Evolutionary conservation across 92 coral and sea anemone genomes (phyloP).

Genomic region (Porites evermanni): DNA sequence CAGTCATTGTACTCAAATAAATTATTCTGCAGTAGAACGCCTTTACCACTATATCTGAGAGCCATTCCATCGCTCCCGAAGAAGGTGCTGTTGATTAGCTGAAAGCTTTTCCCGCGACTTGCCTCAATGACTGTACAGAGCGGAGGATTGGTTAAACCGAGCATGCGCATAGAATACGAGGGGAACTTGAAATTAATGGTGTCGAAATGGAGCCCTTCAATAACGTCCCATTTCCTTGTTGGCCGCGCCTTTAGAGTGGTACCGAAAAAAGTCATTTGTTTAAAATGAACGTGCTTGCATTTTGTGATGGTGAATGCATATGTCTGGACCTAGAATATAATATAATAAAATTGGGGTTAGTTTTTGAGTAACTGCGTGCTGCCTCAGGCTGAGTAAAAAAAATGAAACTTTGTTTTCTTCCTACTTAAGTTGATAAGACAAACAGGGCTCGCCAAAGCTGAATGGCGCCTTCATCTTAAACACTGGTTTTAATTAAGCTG

Average conservation of each 20-base stretch:
- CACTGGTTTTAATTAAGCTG: too few relatives aligned
- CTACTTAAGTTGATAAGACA: too few relatives aligned
- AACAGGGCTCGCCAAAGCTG: too few relatives aligned
- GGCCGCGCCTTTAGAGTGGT: slow-evolving; percentile 67
- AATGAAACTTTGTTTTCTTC: too few relatives aligned
- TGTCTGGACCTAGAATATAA: slow-evolving; percentile 48
- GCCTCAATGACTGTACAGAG: slow-evolving; percentile 66
- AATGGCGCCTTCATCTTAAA: too few relatives aligned
- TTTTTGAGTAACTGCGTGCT: too few relatives aligned
- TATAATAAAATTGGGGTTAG: too few relatives aligned
- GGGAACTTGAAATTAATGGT: slow-evolving; percentile 74
- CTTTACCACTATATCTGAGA: slow-evolving; percentile 66
- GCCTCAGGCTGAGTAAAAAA: too few relatives aligned
- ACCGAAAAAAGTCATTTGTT: slow-evolving; percentile 71
- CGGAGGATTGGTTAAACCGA: slow-evolving; percentile 63
- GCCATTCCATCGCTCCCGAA: slow-evolving; percentile 83
- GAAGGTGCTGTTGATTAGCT: slow-evolving; percentile 63
- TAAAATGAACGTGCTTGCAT: slow-evolving; percentile 59
- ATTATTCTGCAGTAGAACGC: slow-evolving; percentile 71
- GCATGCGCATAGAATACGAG: slow-evolving; percentile 83
- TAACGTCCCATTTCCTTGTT: slow-evolving; percentile 26
- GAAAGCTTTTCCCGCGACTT: slow-evolving; percentile 41
- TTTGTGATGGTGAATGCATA: slow-evolving; percentile 72
- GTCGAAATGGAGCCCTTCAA: slow-evolving; percentile 60
- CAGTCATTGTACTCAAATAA: slow-evolving; percentile 84